Percentiles rank a stretch among this genome's conserved stretches.
phyloP scores from a whole-genome alignment of 2,797 vertebrate species.

The Notamacropus eugenii region DNA sequence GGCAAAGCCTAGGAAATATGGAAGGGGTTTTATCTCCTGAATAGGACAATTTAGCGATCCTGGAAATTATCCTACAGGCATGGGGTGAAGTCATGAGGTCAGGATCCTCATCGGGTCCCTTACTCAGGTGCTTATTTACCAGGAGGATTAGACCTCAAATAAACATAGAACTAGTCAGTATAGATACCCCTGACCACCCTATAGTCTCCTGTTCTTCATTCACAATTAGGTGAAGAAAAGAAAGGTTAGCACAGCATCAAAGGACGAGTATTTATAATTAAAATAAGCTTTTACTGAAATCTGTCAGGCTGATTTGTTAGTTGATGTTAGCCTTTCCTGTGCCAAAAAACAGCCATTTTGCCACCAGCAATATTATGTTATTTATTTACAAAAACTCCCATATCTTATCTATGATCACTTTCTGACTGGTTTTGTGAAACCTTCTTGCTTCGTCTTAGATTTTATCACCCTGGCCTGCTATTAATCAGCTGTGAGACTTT shows the following conservation, averaged over 20 bases:
- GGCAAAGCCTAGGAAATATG: not conserved
- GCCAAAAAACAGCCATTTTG: not conserved
- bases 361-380: not conserved
- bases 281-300: constrained; percentile 19
- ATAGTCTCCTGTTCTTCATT: not conserved
- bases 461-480: not conserved
- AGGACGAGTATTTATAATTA: constrained; percentile 7
- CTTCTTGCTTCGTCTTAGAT: not conserved
- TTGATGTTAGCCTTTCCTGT: not conserved
- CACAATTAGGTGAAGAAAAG: constrained; percentile 15
- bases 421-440: not conserved
- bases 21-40: not conserved
- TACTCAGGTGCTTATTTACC: not conserved
- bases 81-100: not conserved
- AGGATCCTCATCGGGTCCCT: not conserved
- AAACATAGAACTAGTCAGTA: not conserved
- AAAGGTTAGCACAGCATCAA: constrained; percentile 11
- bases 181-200: not conserved
- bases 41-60: not conserved
- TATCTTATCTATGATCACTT: not conserved
- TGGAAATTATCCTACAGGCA: not conserved
- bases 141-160: not conserved
- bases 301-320: not conserved
- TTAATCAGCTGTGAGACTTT: not conserved
- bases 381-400: not conserved